These are phyloP conservation scores for Orchesella cincta DNA, from an alignment of 1,140 invertebrate genomes.

Conservation along the genomic window DNA sequence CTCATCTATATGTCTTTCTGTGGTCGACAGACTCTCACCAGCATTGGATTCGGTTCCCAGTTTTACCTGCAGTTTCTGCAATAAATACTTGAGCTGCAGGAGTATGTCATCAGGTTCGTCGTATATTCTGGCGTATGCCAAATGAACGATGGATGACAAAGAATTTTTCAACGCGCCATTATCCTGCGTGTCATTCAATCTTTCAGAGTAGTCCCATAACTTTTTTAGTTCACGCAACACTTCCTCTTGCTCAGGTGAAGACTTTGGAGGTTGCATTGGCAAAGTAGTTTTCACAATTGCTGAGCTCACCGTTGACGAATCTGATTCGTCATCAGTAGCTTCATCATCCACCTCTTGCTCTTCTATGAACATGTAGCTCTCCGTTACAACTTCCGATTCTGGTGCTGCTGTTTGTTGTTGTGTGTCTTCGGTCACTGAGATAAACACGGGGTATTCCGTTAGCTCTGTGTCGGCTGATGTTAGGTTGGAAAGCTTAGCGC, in stretches of 20 bases:
- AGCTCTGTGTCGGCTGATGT: background rate
- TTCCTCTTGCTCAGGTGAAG: slow-evolving; percentile 34
- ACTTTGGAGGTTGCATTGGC: slow-evolving; percentile 1
- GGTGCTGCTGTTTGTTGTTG: background rate
- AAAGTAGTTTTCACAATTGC: background rate
- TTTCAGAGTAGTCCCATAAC: slow-evolving; percentile 44
- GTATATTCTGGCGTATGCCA: slow-evolving; percentile 45
- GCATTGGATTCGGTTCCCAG: background rate
- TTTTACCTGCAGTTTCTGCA: slow-evolving; percentile 35
- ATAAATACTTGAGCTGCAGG: slow-evolving; percentile 42
- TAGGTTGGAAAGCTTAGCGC: background rate
- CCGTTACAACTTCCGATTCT: background rate
- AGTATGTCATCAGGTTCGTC: slow-evolving; percentile 44
- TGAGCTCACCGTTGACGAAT: background rate
- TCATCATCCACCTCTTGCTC: slow-evolving; percentile 15
- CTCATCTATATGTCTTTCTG: background rate
- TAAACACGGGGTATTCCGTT: slow-evolving; percentile 9
- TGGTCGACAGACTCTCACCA: background rate
- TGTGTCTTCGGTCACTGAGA: background rate
- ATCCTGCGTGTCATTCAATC: slow-evolving; percentile 30
- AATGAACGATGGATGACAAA: slow-evolving; percentile 45
- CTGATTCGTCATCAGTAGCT: background rate
- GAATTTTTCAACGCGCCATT: slow-evolving; percentile 39
- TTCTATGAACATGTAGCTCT: background rate
- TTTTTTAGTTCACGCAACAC: slow-evolving; percentile 42